Conservation (phyloP, 2,797 vertebrate species). For the Cottoperca gobio region DNA sequence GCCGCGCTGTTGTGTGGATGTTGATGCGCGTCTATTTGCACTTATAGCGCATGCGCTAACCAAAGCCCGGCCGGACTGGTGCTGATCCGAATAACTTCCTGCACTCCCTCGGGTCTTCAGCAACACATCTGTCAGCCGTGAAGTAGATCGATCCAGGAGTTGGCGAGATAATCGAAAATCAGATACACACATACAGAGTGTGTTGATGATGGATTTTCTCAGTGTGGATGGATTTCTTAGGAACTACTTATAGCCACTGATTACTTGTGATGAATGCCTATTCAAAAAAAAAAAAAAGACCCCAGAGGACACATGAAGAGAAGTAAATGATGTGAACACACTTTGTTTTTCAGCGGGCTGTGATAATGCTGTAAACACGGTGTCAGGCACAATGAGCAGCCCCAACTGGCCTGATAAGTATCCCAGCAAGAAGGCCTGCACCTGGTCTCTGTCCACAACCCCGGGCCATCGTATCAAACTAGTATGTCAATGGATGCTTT, state of each 20-base stretch:
- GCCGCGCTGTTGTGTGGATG: too few species aligned
- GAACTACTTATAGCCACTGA: too few species aligned
- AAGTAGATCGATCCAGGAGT: too few species aligned
- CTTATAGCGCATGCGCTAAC: too few species aligned
- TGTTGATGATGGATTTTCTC: neutral
- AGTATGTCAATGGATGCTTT: constrained; percentile 77
- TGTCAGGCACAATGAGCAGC: constrained; percentile 91
- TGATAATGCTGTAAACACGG: constrained; percentile 89
- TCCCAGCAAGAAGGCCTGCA: constrained; percentile 96
- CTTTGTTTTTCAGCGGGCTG: constrained; percentile 88
- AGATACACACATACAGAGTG: too few species aligned
- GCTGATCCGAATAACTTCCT: too few species aligned
- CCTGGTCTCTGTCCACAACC: constrained; percentile 92
- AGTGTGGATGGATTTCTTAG: neutral
- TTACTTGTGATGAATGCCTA: neutral
- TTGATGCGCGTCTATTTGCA: too few species aligned
- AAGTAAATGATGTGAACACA: constrained; percentile 18
- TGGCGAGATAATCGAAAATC: too few species aligned
- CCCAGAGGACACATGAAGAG: neutral
- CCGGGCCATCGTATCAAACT: constrained; percentile 94
- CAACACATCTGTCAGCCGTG: too few species aligned
- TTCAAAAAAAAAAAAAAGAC: neutral
- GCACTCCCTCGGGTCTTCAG: too few species aligned
- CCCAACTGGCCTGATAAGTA: constrained; percentile 98
- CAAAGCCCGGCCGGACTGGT: too few species aligned